Evolutionary conservation across 2,888 invertebrate species (phyloP), one percentile per base, ranked within the genome.

Genomic region (Drosophila quasianomalipes): DNA sequence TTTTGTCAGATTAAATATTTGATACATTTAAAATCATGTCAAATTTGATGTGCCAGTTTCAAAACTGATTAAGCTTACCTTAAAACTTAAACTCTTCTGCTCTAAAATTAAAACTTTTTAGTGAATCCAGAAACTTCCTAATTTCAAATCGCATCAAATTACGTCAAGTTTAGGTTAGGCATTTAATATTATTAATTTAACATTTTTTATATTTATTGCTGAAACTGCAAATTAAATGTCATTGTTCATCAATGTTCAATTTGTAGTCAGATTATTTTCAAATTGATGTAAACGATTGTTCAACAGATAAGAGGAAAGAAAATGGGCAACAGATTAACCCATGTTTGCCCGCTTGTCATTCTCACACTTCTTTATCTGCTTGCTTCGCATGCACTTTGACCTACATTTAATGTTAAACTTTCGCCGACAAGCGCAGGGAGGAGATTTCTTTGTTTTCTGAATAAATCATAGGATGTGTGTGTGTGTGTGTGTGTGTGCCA

Each of bases 391-490:
- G 65, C 64, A 76, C 78, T 79, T 62, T 79, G 81, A 79, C 78
- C 78, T 77, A 79, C 65, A 79, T 81, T 72, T 77, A 52, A 16
- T 41, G 76, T 55, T 59, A 51, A 44, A 54, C 57, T 30, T 30
- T 33, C 52, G 52, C 22, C 26, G 28, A 33, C 19, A 16, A 37
- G 59, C 58, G 60, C 39, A 19, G 30, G 39, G 30, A 37, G 9
- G 30, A 44, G 64, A 58, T 65, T 75, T 70, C 71, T 71, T 83
- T 84, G 68, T 83, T 70, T 63, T 77, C 78, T 90, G 78, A 88
- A 85, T 89, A 90, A 90, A 89, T 85, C 89, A 90, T 85, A 74
- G 72, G 81, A 81, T 75, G 75, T 76, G 78, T 76, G 71, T 41
- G n/a, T 39, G 16, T 82, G 74, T 22, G 22, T 22, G 22, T 81